Evolutionary conservation across 2,888 invertebrate species (phyloP), one percentile per base, ranked within the genome.

Genomic region (Protophormia terraenovae): DNA sequence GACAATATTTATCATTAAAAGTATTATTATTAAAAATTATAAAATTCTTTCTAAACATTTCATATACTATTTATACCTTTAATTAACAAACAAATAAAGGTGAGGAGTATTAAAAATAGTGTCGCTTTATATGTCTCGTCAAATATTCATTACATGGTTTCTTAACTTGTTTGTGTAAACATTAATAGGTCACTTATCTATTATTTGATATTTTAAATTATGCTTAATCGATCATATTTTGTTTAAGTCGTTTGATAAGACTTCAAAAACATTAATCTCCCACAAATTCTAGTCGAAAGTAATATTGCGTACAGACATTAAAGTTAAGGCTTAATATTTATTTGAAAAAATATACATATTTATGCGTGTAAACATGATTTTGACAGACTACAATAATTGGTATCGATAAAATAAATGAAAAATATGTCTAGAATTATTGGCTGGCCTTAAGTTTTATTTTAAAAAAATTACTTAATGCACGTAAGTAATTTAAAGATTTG

Each of bases 401-500:
- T 35, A 60, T 19, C 19, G 22, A 27, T 55, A 27, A 71, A 27
- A 75, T 12, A 0, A 50, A 14, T 27, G 24, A 3, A 24, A 14
- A 19, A 5, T 66, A 7, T 76, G 38, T 66, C 27, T 66, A n/a
- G 53, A 29, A 76, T 29, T 55, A 76, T 66, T 76, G 27, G 27
- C 62, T 75, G 64, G 64, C 75, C 64, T 76, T 55, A 41, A 22
- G n/a, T 47, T 19, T 24, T n/a, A 47, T 29, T 29, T 41, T 45
- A 45, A 47, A 47, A 47, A 19, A 45, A 45, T 22, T 22, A 50
- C 6, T 45, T 41, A 58, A 72, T 58, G 29, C 64, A 22, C 8
- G 22, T 55, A 77, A 58, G 22, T 55, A 77, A 58, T 66, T 45
- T 29, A 45, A 55, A 58, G 47, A 77, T 78, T 69, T 69, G 8